Conservation (phyloP, 2,113 vertebrate genomes). For the Dicentrarchus labrax region DNA sequence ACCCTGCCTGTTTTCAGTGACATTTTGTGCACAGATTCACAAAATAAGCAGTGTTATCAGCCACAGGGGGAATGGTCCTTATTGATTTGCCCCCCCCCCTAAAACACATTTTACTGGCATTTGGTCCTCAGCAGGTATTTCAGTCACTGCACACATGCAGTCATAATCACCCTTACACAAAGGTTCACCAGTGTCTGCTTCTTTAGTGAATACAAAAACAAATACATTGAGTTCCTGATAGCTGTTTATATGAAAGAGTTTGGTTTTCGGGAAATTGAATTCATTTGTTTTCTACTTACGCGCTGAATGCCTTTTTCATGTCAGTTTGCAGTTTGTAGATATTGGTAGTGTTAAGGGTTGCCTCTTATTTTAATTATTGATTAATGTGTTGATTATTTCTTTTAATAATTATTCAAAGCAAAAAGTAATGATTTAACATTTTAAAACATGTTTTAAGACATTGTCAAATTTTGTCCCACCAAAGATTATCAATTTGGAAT, state of each 20-base stretch:
- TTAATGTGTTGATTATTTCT: no score
- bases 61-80: not conserved
- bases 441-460: no score
- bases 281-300: not conserved
- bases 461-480: no score
- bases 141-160: not conserved
- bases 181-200: not conserved
- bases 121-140: not conserved
- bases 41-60: not conserved
- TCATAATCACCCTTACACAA: not conserved
- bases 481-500: no score
- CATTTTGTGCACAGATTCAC: constrained; percentile 12
- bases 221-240: not conserved
- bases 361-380: no score
- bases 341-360: no score
- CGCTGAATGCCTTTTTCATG: not conserved
- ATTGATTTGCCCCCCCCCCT: constrained; percentile 16
- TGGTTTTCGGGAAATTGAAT: not conserved
- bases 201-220: not conserved
- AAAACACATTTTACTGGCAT: not conserved
- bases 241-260: not conserved
- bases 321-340: not conserved
- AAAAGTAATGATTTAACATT: no score
- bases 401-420: no score
- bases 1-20: constrained; percentile 4